These are phyloP conservation scores for Brachyopa scutellaris DNA, from an alignment of 2,888 invertebrate genomes.

Conservation along the genomic window DNA sequence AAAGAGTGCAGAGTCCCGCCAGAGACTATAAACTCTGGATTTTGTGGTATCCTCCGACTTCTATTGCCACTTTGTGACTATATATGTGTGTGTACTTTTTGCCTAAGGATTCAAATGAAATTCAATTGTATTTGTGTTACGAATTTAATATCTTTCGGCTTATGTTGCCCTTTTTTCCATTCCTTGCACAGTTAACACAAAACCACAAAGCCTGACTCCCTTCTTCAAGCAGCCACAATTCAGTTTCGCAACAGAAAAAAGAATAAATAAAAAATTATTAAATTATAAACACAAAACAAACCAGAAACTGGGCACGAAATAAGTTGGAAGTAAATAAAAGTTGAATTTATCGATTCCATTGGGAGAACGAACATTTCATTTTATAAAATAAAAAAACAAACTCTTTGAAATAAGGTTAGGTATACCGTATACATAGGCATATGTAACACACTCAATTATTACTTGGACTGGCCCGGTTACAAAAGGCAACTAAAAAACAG, in stretches of 20 bases:
- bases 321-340: conserved; percentile 32
- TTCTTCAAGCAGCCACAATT: conserved; percentile 6
- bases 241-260: not conserved
- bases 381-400: not conserved
- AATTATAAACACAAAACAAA: conserved; percentile 15
- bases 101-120: conserved; percentile 23
- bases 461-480: not conserved
- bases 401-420: no score
- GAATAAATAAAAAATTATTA: conserved; percentile 13
- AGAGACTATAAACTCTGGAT: conserved; percentile 29
- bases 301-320: conserved; percentile 3
- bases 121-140: conserved; percentile 45
- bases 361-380: conserved; percentile 33
- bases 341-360: conserved; percentile 46
- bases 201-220: conserved; percentile 30
- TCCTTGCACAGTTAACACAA: conserved; percentile 17
- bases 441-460: conserved; percentile 26
- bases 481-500: conserved; percentile 14
- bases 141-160: conserved; percentile 46
- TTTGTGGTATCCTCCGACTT: conserved; percentile 17
- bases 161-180: conserved; percentile 6
- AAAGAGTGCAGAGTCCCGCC: not conserved
- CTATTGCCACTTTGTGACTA: not conserved
- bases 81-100: not conserved
- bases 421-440: not conserved